Conservation (phyloP, 2,113 vertebrate species). For the Epinephelus fuscoguttatus region DNA sequence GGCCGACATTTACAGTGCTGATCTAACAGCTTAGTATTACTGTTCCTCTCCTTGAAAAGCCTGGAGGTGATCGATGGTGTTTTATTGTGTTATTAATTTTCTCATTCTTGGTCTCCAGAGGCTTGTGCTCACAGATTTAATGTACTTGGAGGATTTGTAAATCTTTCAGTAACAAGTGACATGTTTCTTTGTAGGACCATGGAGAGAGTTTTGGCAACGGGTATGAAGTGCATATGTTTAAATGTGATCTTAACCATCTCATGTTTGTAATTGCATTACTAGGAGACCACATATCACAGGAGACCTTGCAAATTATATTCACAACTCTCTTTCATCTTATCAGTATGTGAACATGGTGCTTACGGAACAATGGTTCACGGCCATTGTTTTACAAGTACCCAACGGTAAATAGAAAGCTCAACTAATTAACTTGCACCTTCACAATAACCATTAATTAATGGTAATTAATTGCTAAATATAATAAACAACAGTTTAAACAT, state of each 20-base stretch:
- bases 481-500: no score
- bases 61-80: conserved; percentile 38
- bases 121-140: conserved; percentile 40
- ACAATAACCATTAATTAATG: neutral
- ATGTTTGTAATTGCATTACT: conserved; percentile 36
- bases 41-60: conserved; percentile 32
- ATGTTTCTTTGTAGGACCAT: conserved; percentile 17
- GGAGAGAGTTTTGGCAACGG: conserved; percentile 35
- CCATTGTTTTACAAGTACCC: neutral
- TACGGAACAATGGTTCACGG: neutral
- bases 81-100: conserved; percentile 59
- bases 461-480: no score
- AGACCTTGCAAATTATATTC: conserved; percentile 19
- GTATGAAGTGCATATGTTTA: conserved; percentile 1
- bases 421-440: neutral
- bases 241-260: conserved; percentile 20
- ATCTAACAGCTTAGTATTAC: conserved; percentile 18
- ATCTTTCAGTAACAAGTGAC: conserved; percentile 43
- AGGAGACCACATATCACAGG: conserved; percentile 21
- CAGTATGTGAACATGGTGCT: conserved; percentile 1
- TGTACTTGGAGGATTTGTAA: conserved; percentile 48
- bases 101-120: conserved; percentile 33
- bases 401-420: neutral
- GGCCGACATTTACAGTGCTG: conserved; percentile 26
- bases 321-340: conserved; percentile 20